phyloP scores from a whole-genome alignment of 2,888 invertebrate species.

The Drosophila leonis region DNA sequence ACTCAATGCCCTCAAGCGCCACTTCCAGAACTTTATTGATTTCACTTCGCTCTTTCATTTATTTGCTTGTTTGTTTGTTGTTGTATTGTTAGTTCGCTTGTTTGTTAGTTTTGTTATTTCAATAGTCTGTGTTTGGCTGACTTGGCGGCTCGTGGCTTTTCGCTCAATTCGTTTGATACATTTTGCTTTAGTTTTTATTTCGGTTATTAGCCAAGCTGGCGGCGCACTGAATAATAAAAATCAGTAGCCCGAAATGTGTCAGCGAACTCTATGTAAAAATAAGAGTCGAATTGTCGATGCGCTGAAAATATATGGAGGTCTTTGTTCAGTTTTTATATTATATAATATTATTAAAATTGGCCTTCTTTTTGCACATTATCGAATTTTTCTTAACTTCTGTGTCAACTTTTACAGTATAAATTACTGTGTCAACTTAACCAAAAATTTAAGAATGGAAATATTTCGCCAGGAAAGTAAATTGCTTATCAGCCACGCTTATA shows the following conservation, averaged over 20 bases:
- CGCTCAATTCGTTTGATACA: conserved; percentile 37
- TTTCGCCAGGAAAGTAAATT: no score
- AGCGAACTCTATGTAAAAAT: conserved; percentile 16
- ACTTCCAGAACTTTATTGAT: conserved; percentile 48
- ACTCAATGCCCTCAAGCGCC: conserved; percentile 19
- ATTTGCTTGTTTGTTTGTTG: conserved; percentile 7
- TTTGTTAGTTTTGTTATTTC: conserved; percentile 15
- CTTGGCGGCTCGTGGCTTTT: conserved; percentile 24
- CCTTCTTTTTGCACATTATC: no score
- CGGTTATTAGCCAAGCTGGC: conserved; percentile 69
- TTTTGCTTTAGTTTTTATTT: conserved; percentile 58
- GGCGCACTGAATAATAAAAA: conserved; percentile 59
- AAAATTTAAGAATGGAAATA: no score
- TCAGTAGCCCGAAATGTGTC: conserved; percentile 36
- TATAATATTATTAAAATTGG: not conserved
- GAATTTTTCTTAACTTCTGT: no score
- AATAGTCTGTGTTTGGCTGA: conserved; percentile 11
- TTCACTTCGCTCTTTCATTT: conserved; percentile 24
- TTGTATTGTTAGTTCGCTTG: conserved; percentile 11
- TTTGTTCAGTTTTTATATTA: not conserved
- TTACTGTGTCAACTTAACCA: no score
- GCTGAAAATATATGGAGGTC: conserved; percentile 3
- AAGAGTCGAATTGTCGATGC: conserved; percentile 22
- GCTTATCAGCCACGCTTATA: no score
- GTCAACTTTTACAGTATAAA: no score